Conservation (phyloP, 2,888 invertebrate species). For the Acrobasis consociella region DNA sequence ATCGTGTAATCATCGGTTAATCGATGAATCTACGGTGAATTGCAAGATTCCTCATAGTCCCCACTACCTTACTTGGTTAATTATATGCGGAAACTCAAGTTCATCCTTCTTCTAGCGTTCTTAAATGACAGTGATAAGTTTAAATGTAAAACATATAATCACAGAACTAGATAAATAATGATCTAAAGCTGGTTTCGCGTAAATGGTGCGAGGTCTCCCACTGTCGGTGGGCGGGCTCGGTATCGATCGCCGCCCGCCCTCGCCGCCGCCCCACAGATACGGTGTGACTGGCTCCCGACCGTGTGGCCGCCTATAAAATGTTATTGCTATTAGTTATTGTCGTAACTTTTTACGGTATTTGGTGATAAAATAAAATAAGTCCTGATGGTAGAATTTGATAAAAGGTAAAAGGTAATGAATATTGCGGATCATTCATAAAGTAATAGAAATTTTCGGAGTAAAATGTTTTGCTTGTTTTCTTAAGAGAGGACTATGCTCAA, state of each 20-base stretch:
- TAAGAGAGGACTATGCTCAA: no score
- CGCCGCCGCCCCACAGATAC: slow-evolving; percentile 47
- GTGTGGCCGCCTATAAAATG: slow-evolving; percentile 68
- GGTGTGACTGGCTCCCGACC: slow-evolving; percentile 50
- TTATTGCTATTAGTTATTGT: slow-evolving; percentile 70
- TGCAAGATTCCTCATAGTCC: no score
- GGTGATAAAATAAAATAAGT: neutral
- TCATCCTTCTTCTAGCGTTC: no score
- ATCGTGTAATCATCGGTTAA: no score
- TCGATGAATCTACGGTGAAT: no score
- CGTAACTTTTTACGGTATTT: slow-evolving; percentile 36
- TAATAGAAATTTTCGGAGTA: no score
- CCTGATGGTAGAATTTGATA: no score
- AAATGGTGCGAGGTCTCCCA: slow-evolving; percentile 23
- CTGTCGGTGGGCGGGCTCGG: slow-evolving; percentile 39
- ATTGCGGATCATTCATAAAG: neutral
- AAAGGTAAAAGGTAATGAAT: no score
- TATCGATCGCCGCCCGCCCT: slow-evolving; percentile 37
- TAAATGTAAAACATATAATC: neutral
- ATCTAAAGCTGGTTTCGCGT: slow-evolving; percentile 3
- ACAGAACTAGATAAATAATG: slow-evolving; percentile 16
- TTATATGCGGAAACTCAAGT: no score
- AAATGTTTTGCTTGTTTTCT: no score
- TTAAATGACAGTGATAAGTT: no score
- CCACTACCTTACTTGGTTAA: no score